A percentile compares a stretch with the other conserved stretches of the same genome.
Conservation (phyloP, 1,140 invertebrate species). For the Eriocheir sinensis region DNA sequence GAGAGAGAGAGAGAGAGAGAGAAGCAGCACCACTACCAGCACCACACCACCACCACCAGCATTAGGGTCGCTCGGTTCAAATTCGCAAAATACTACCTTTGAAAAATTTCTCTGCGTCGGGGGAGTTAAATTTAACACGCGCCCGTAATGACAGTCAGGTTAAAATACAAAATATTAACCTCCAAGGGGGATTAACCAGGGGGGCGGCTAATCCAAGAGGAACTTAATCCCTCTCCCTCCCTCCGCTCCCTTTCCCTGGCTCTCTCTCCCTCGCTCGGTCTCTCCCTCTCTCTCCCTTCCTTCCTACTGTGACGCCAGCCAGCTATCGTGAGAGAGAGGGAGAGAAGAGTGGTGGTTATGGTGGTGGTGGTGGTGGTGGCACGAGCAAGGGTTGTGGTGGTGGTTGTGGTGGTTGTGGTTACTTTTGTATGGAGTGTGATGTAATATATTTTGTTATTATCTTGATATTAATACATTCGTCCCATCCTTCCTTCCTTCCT, state of each 20-base stretch:
- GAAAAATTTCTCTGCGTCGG: slow-evolving; percentile 1
- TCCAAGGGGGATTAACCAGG: slow-evolving; percentile 2
- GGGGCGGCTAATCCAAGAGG: slow-evolving; percentile 11
- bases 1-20: slow-evolving; percentile 21
- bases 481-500: no score
- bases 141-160: not conserved
- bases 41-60: no score
- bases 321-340: not conserved
- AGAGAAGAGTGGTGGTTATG: not conserved
- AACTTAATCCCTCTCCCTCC: not conserved
- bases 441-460: not conserved
- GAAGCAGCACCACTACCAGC: no score
- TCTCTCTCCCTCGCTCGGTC: not conserved
- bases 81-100: slow-evolving; percentile 16
- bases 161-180: slow-evolving; percentile 27
- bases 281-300: not conserved
- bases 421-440: not conserved
- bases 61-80: not conserved
- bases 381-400: not conserved
- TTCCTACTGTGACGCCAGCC: slow-evolving; percentile 1
- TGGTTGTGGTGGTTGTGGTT: not conserved
- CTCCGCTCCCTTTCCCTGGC: not conserved
- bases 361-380: not conserved
- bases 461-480: no score
- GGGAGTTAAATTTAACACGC: slow-evolving; percentile 20